Evolutionary conservation across 2,113 vertebrate genomes (phyloP).

Genomic region (Lichenostomus cassidix): DNA sequence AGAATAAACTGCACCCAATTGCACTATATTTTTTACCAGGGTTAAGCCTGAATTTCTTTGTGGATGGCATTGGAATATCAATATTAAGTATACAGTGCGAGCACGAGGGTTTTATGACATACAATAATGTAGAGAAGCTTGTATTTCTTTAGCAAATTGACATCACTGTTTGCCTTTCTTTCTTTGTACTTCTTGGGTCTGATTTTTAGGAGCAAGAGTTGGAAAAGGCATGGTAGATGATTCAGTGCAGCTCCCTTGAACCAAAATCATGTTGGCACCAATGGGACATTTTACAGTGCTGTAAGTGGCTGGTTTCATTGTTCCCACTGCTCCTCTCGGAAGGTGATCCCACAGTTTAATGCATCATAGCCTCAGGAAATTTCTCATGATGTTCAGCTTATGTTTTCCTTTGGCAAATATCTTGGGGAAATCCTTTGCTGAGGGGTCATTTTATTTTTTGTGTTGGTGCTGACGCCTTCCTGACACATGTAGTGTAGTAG

Average conservation of each 20-base stretch:
- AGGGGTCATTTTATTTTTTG: not conserved
- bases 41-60: conserved; percentile 56
- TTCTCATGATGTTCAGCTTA: not conserved
- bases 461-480: not conserved
- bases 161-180: conserved; percentile 13
- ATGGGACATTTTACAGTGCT: not conserved
- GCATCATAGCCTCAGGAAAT: not conserved
- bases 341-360: conserved; percentile 10
- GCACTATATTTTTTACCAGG: conserved; percentile 62
- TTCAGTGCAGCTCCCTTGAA: not conserved
- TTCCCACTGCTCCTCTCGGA: not conserved
- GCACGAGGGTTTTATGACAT: conserved; percentile 13
- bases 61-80: conserved; percentile 56
- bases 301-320: not conserved
- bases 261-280: not conserved
- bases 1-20: conserved; percentile 63
- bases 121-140: not conserved
- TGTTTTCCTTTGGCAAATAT: not conserved
- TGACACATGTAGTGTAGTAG: not conserved
- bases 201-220: not conserved
- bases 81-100: not conserved
- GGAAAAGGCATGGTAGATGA: conserved; percentile 26
- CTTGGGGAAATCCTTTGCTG: not conserved
- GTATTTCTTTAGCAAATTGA: conserved; percentile 47
- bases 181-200: conserved; percentile 34